phyloP scores from a whole-genome alignment of 2,888 invertebrate genomes.

The Drosophila incognita region DNA sequence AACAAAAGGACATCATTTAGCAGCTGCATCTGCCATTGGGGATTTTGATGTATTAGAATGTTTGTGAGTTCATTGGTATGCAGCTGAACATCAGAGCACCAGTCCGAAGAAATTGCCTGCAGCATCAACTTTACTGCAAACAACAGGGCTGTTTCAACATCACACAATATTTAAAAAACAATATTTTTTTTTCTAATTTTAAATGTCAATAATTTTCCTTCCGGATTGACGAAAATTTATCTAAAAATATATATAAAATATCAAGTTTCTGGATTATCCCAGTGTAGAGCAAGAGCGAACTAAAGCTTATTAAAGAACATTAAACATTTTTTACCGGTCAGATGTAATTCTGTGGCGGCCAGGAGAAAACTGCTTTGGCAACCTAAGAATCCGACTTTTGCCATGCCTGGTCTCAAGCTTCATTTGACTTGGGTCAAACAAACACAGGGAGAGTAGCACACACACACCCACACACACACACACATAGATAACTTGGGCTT shows the following conservation, averaged over 20 bases:
- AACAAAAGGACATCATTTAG: slow-evolving; percentile 50
- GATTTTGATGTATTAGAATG: slow-evolving; percentile 65
- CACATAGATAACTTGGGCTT: slow-evolving; percentile 12
- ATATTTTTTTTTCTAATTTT: not conserved
- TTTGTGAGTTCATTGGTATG: slow-evolving; percentile 60
- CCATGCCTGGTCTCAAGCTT: slow-evolving; percentile 32
- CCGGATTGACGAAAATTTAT: not conserved
- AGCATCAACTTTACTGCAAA: slow-evolving; percentile 1
- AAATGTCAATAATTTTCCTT: not conserved
- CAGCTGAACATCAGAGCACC: slow-evolving; percentile 17
- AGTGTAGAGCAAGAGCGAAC: not conserved
- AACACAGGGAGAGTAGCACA: slow-evolving; percentile 23
- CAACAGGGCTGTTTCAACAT: slow-evolving; percentile 5
- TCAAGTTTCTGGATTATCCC: not conserved
- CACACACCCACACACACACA: slow-evolving; percentile 4
- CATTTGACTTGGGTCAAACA: slow-evolving; percentile 51
- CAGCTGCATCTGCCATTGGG: slow-evolving; percentile 32
- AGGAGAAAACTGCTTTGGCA: slow-evolving; percentile 6
- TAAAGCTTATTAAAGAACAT: not conserved
- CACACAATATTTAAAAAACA: not conserved
- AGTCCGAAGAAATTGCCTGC: slow-evolving; percentile 12
- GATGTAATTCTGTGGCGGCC: not conserved
- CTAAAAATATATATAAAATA: not conserved
- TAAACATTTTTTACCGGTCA: not conserved
- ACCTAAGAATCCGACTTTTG: slow-evolving; percentile 1